phyloP scores from a whole-genome alignment of 92 coral and sea anemone genomes.

The Hydrozoanthus gracilis region DNA sequence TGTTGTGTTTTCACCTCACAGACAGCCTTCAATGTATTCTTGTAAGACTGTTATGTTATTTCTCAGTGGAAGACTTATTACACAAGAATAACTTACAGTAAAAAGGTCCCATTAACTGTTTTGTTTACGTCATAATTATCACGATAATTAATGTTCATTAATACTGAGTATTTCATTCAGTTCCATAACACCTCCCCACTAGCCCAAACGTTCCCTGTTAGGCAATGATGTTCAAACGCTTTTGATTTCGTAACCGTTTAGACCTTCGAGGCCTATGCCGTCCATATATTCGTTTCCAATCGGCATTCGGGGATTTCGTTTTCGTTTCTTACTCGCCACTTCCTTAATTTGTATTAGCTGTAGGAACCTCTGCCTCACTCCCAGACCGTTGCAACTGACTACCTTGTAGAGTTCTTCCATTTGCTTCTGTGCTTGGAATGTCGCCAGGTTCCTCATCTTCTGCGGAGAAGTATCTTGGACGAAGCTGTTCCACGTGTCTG shows the following conservation, averaged over 20 bases:
- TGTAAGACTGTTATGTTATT: no score
- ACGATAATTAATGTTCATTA: neutral
- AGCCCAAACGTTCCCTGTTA: slow-evolving; percentile 41
- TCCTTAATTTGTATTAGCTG: no score
- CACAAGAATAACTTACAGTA: no score
- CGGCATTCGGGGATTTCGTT: slow-evolving; percentile 40
- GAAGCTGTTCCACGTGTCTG: slow-evolving; percentile 55
- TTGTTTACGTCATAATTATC: no score
- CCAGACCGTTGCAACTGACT: slow-evolving; percentile 16
- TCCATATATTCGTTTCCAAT: slow-evolving; percentile 42
- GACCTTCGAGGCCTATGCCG: slow-evolving; percentile 47
- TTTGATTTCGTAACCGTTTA: slow-evolving; percentile 26
- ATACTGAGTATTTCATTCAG: no score
- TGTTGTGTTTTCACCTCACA: no score
- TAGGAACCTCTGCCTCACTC: no score
- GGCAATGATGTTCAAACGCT: slow-evolving; percentile 27
- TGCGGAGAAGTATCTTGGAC: slow-evolving; percentile 39
- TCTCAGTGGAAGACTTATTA: no score
- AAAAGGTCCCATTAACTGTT: neutral
- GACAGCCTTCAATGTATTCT: no score
- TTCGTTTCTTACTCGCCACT: slow-evolving; percentile 30
- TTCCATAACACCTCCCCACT: slow-evolving; percentile 45
- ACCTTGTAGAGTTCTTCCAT: slow-evolving; percentile 26
- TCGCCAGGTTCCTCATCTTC: slow-evolving; percentile 56
- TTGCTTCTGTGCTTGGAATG: slow-evolving; percentile 9